phyloP scores from a whole-genome alignment of 2,797 vertebrate species.

The Galagoides demidoff region DNA sequence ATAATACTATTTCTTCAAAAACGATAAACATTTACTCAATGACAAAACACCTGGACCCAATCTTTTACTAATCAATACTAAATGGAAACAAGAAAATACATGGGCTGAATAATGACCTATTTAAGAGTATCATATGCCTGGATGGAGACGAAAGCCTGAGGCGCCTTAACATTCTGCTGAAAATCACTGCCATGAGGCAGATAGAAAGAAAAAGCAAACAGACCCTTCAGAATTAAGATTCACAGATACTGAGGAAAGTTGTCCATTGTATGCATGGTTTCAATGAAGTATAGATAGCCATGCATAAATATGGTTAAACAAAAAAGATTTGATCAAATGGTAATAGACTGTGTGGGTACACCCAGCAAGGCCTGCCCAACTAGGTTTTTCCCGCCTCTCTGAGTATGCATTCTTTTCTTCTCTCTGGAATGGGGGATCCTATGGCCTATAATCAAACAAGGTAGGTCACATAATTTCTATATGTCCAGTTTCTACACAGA shows the following conservation, averaged over 20 bases:
- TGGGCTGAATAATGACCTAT: neutral
- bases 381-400: neutral
- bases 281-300: neutral
- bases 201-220: neutral
- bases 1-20: conserved; percentile 3
- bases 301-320: neutral
- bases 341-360: neutral
- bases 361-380: neutral
- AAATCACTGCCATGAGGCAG: neutral
- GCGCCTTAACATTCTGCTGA: neutral
- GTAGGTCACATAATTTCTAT: neutral
- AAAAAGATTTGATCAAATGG: neutral
- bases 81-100: conserved; percentile 43
- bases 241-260: neutral
- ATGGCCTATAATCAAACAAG: neutral
- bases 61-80: neutral
- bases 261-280: neutral
- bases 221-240: neutral
- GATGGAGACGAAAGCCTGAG: neutral
- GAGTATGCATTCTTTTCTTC: neutral
- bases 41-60: neutral
- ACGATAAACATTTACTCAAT: conserved; percentile 17
- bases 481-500: neutral
- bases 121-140: neutral
- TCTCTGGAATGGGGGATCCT: neutral